Evolutionary conservation across 1,140 invertebrate genomes (phyloP), one percentile per base, ranked within the genome.

Genomic region (Brachionus sp.): DNA sequence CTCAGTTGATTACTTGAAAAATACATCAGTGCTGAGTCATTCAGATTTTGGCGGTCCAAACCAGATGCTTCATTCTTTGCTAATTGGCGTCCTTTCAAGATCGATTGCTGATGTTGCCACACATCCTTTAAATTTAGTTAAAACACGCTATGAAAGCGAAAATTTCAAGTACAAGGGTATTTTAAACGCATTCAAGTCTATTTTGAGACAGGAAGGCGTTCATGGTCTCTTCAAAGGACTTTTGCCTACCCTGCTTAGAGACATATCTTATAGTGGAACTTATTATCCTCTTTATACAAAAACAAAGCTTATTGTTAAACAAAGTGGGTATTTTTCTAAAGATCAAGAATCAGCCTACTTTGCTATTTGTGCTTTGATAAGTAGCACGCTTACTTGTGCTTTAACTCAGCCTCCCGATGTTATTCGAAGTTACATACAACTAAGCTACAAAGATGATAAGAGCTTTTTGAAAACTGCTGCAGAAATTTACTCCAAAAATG

Each of bases 211-310:
- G 16, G 77, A 80, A 44, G 77, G 77, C 3, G 4, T 50, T 3
- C 46, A 9, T 35, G 77, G 77, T 12, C 10, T 80, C 3, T 80
- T 42, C 53, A 57, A 80, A 62, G 77, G 77, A 5, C 19, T 80
- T 5, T 2, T 62, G 1, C 50, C 77, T 37, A 80, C 77, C 16
- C 16, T 80, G 46, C 12, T 80, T 25, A 80, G 77, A 80, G 77
- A 80, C 39, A 66, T 80, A 23, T 29, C 37, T 19, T 80, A 80
- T 12, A 80, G 77, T 66, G 77, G 77, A 42, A 42, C 57, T 44
- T 80, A 80, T 66, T 80, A 62, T 64, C 62, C 77, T 16, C 33
- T 80, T 23, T 80, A 80, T 44, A 80, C 77, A 29, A 62, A 62
- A 29, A 44, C 39, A 33, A 80, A 80, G 35, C 57, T 44, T 19